Conservation (phyloP, 2,797 vertebrate genomes). For the Oryzias sinensis region DNA sequence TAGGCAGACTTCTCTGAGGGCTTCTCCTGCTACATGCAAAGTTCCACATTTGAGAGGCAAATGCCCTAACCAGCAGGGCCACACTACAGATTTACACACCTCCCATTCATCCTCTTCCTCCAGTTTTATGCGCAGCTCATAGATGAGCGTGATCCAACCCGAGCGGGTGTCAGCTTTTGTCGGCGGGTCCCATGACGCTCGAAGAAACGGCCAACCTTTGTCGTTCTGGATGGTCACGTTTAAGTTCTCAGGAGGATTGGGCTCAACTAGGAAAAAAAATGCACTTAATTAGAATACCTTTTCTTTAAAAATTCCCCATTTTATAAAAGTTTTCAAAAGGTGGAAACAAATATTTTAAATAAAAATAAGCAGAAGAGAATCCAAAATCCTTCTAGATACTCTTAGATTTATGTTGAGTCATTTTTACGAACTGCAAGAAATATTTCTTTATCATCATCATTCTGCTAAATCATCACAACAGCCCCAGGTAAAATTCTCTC, state of each 20-base stretch:
- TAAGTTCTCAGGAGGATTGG: constrained; percentile 87
- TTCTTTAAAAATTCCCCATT: no score
- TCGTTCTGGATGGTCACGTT: constrained; percentile 75
- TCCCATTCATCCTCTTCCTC: constrained; percentile 85
- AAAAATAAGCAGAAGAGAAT: no score
- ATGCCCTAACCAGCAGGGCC: not conserved
- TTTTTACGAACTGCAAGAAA: not conserved
- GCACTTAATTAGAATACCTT: not conserved
- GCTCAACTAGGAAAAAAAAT: constrained; percentile 79
- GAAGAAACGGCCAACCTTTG: constrained; percentile 76
- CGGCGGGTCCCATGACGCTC: constrained; percentile 87
- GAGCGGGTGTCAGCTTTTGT: constrained; percentile 83
- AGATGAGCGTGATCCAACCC: constrained; percentile 92
- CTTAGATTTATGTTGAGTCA: no score
- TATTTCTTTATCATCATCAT: not conserved
- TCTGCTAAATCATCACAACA: not conserved
- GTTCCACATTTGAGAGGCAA: constrained; percentile 5
- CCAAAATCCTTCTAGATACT: no score
- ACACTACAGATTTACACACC: constrained; percentile 61
- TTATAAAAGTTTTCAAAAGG: no score
- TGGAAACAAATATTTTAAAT: no score
- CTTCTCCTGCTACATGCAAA: not conserved
- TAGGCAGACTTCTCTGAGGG: no score
- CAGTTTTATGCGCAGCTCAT: constrained; percentile 84
- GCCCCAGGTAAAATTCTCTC: constrained; percentile 44